These are phyloP conservation scores for Euwallacea fornicatus DNA, from an alignment of 1,140 invertebrate species.

Conservation along the genomic window DNA sequence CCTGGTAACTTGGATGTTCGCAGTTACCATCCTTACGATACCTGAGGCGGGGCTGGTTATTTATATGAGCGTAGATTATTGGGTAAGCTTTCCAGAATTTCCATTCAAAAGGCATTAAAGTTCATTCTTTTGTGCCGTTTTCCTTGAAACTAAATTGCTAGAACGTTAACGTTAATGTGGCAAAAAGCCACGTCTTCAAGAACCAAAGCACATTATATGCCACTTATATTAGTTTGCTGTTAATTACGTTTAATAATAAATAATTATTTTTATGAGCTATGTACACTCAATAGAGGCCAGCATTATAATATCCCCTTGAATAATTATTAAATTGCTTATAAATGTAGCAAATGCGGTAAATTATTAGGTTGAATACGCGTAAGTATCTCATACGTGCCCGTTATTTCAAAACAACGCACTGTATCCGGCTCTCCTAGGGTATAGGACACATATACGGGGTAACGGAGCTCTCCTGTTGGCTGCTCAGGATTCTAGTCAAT, in stretches of 20 bases:
- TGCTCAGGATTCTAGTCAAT: conserved; percentile 60
- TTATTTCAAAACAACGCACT: conserved; percentile 9
- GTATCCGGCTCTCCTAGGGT: conserved; percentile 54
- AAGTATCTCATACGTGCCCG: neutral
- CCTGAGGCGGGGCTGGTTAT: conserved; percentile 69
- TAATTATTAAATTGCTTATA: no score
- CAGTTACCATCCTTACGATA: conserved; percentile 65
- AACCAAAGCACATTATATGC: no score
- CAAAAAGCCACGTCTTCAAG: no score
- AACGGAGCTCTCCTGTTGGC: conserved; percentile 63
- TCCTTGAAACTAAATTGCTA: no score
- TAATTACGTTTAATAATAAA: no score
- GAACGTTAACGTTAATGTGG: no score
- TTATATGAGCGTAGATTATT: conserved; percentile 70
- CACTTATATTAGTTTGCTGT: no score
- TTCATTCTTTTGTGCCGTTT: no score
- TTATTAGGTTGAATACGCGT: neutral
- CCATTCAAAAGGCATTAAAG: neutral
- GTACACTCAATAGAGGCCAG: no score
- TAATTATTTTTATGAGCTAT: no score
- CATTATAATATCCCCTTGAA: no score
- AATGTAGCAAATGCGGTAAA: neutral
- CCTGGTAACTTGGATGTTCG: conserved; percentile 65
- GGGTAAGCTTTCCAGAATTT: conserved; percentile 57
- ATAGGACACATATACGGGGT: conserved; percentile 62